phyloP scores from a whole-genome alignment of 2,888 invertebrate species.

The Diarsia dahlii region DNA sequence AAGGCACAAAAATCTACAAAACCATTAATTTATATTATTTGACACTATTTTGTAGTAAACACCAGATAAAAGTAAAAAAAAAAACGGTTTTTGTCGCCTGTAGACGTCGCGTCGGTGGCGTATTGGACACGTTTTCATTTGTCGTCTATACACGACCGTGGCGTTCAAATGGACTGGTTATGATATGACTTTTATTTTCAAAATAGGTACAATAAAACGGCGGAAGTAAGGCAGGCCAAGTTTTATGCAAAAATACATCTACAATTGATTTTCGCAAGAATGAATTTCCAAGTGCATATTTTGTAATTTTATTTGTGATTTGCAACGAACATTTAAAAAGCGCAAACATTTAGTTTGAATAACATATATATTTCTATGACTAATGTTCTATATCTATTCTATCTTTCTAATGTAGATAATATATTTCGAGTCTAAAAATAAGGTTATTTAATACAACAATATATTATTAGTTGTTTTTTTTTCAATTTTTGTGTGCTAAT shows the following conservation, averaged over 20 bases:
- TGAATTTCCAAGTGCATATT: conserved; percentile 56
- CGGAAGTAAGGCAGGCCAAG: neutral
- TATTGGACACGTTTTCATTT: too few species aligned
- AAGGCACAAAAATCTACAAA: too few species aligned
- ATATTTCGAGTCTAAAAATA: conserved; percentile 86
- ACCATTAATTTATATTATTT: too few species aligned
- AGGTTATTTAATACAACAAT: conserved; percentile 79
- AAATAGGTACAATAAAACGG: neutral
- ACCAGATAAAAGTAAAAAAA: too few species aligned
- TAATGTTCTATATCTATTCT: conserved; percentile 68
- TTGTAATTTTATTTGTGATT: conserved; percentile 51
- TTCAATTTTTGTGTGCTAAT: conserved; percentile 13
- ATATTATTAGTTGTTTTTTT: conserved; percentile 54
- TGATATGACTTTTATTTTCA: neutral
- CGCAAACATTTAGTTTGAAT: conserved; percentile 68
- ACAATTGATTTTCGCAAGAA: conserved; percentile 10
- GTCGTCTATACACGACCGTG: too few species aligned
- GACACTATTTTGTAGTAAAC: too few species aligned
- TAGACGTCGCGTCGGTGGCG: too few species aligned
- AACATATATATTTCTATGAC: conserved; percentile 51
- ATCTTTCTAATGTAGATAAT: conserved; percentile 80
- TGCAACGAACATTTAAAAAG: conserved; percentile 77
- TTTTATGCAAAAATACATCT: neutral
- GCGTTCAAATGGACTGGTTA: too few species aligned
- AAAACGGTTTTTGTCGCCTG: too few species aligned